phyloP scores from a whole-genome alignment of 2,113 vertebrate genomes.

The Hylia prasina region DNA sequence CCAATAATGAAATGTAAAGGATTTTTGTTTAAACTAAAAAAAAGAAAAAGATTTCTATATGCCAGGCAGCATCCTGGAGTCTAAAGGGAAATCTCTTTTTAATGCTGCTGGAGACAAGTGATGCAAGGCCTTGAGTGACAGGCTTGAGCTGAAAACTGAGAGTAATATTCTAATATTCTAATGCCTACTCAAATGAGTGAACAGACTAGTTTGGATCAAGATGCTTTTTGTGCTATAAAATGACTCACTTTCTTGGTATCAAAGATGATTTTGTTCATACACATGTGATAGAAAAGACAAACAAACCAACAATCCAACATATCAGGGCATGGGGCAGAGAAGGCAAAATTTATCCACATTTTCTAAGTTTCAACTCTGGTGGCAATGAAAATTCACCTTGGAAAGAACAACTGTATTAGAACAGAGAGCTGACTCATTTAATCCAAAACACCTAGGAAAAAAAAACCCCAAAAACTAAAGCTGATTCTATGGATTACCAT shows the following conservation, averaged over 20 bases:
- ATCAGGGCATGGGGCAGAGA: not conserved
- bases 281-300: not conserved
- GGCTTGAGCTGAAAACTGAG: not conserved
- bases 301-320: not conserved
- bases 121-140: not conserved
- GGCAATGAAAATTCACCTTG: not conserved
- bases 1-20: not conserved
- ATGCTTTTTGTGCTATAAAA: not conserved
- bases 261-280: not conserved
- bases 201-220: not conserved
- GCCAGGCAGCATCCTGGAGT: not conserved
- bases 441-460: not conserved
- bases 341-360: not conserved
- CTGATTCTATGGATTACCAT: no score
- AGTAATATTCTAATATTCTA: not conserved
- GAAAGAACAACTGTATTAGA: not conserved
- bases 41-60: not conserved
- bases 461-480: accelerated
- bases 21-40: not conserved
- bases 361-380: not conserved
- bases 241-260: not conserved
- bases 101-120: not conserved
- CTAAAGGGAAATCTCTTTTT: not conserved
- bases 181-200: not conserved
- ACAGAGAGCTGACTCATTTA: not conserved